A percentile compares a stretch with the other conserved stretches of the same genome.
Evolutionary conservation across 2,888 invertebrate genomes (phyloP).

Genomic region (Drosophila multiciliata): DNA sequence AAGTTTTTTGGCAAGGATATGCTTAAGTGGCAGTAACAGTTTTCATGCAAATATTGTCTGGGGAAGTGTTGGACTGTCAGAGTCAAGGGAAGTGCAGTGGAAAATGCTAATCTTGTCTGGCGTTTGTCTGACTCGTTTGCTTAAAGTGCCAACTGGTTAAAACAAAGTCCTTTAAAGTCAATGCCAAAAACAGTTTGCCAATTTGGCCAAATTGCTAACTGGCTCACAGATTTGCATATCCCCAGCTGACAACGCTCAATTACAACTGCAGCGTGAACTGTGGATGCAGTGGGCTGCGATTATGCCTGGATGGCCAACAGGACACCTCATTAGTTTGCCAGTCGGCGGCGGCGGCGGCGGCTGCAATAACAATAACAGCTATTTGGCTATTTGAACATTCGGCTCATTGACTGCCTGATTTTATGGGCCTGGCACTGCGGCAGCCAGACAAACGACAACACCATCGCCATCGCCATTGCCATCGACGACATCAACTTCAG

Average conservation of each 20-base stretch:
- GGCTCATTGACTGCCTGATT: slow-evolving; percentile 78
- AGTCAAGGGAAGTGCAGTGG: slow-evolving; percentile 7
- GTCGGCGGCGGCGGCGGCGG: slow-evolving; percentile 26
- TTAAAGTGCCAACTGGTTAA: slow-evolving; percentile 20
- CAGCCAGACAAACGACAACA: neutral
- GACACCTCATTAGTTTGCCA: slow-evolving; percentile 76
- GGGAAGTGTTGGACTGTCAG: slow-evolving; percentile 56
- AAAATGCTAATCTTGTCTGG: slow-evolving; percentile 41
- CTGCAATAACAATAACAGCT: slow-evolving; percentile 73
- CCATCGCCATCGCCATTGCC: neutral
- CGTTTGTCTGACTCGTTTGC: slow-evolving; percentile 11
- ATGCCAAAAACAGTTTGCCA: slow-evolving; percentile 18
- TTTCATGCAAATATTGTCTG: slow-evolving; percentile 75
- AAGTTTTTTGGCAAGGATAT: slow-evolving; percentile 71
- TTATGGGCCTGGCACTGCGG: slow-evolving; percentile 54
- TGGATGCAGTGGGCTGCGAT: slow-evolving; percentile 31
- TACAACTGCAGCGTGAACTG: slow-evolving; percentile 50
- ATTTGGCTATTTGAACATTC: slow-evolving; percentile 44
- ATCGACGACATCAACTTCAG: neutral
- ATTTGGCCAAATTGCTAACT: slow-evolving; percentile 30
- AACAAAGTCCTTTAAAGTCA: slow-evolving; percentile 29
- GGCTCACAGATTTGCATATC: slow-evolving; percentile 9
- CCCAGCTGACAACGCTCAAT: slow-evolving; percentile 49
- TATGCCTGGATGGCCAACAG: slow-evolving; percentile 61
- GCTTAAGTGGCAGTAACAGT: slow-evolving; percentile 77